A percentile compares a stretch with the other conserved stretches of the same genome.
phyloP scores from a whole-genome alignment of 1,140 invertebrate species.

The Trachelipus rathkii region DNA sequence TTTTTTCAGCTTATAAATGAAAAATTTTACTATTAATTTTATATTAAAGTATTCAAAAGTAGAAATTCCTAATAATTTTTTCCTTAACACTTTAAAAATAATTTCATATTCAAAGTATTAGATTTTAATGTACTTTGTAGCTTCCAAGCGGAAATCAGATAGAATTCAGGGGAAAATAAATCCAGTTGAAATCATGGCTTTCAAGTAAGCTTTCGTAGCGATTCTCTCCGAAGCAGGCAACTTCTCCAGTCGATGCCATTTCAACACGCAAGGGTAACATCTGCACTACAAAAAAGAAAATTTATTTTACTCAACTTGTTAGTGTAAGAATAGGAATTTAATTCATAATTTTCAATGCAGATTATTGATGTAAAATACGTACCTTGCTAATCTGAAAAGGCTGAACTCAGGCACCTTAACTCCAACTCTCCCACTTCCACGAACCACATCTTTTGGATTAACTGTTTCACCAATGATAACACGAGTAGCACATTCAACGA shows the following conservation, averaged over 20 bases:
- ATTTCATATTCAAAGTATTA: no score
- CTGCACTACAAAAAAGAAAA: constrained; percentile 60
- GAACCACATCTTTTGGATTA: constrained; percentile 76
- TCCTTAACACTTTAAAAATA: no score
- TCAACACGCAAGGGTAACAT: constrained; percentile 97
- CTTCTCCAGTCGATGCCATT: constrained; percentile 99
- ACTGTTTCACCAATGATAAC: constrained; percentile 84
- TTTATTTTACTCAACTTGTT: no score
- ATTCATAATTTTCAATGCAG: no score
- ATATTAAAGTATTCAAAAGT: no score
- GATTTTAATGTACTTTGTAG: constrained; percentile 68
- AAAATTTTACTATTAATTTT: no score
- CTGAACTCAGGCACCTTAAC: constrained; percentile 98
- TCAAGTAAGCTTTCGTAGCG: constrained; percentile 96
- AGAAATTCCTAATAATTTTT: no score
- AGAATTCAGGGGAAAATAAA: constrained; percentile 89
- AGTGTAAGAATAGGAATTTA: no score
- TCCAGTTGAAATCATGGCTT: constrained; percentile 95
- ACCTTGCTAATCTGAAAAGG: constrained; percentile 88
- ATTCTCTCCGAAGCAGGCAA: constrained; percentile 99
- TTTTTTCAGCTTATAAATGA: no score
- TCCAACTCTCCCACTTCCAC: constrained; percentile 78
- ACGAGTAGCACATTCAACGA: constrained; percentile 91
- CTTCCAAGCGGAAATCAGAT: constrained; percentile 94
- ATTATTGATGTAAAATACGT: constrained; percentile 29